Evolutionary conservation across 2,113 vertebrate species (phyloP), one percentile per base, ranked within the genome.

Genomic region (Neofelis nebulosa): DNA sequence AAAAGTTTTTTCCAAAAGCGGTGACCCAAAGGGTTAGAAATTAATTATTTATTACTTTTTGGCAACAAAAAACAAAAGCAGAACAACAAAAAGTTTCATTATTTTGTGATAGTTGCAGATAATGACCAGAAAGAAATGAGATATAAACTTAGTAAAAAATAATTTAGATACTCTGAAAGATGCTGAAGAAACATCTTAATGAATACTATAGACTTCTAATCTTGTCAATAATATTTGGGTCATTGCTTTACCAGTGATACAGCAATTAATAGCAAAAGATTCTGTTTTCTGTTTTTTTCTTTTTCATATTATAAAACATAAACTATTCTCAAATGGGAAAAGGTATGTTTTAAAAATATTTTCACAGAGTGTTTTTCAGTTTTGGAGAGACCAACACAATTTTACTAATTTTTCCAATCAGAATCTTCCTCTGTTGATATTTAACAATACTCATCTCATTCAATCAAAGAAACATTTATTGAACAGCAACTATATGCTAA

Each of bases 11-110:
- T 29, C 15, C 0, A 36, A 96, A 94, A 92, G 92, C 33, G 7
- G n/a, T 93, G 29, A 89, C 73, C 57, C 73, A 18, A 68, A 80
- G 52, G 18, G 6, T 89, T 66, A 89, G 50, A 94, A 85, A 69
- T 88, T 50, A 91, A 91, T 97, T 88, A 38, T 29, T 91, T 61
- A 76, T 23, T 89, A 45, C 31, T 81, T 95, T 87, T 93, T 66
- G 31, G 36, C 7, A 50, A 80, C 29, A 94, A 48, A 63, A 82
- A n/a, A 16, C 29, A 91, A 82, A 45, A 69, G 78, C 21, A 89
- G 52, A 87, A 45, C 25, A 57, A 87, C 19, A 85, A 50, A 80
- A 82, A 61, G 3, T 15, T 45, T 79, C 25, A 31, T 14, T 11
- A 55, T 73, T 90, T 41, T 93, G 23, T 84, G 90, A 61, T 55